Conservation (phyloP, 2,888 invertebrate species). For the Thymelicus acteon region DNA sequence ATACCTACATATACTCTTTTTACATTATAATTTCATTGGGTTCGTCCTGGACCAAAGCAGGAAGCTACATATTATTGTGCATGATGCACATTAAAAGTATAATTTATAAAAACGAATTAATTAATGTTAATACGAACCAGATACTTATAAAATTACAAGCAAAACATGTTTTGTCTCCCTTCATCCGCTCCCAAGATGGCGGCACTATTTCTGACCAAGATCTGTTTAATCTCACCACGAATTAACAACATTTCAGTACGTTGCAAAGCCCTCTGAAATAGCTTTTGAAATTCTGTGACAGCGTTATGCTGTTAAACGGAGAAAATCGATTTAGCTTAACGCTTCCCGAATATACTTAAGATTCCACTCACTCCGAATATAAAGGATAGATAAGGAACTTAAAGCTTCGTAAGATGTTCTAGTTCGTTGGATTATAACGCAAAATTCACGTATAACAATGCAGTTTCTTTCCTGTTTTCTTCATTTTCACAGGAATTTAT, state of each 20-base stretch:
- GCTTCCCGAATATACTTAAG: constrained; percentile 35
- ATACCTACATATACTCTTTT: too few relatives aligned
- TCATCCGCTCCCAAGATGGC: constrained; percentile 7
- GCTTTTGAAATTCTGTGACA: constrained; percentile 36
- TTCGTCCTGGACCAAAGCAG: background rate
- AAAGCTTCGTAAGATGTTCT: constrained; percentile 27
- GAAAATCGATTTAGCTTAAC: constrained; percentile 39
- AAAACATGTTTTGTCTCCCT: background rate
- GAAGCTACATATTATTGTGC: background rate
- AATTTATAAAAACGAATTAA: background rate
- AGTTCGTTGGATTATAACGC: constrained; percentile 6
- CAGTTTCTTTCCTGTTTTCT: background rate
- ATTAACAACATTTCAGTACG: constrained; percentile 36
- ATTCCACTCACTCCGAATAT: constrained; percentile 33
- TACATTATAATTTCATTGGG: too few relatives aligned
- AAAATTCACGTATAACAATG: background rate
- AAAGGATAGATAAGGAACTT: constrained; percentile 36
- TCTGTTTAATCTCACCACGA: constrained; percentile 30
- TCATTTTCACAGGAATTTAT: background rate
- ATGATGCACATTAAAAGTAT: background rate
- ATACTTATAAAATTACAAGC: background rate
- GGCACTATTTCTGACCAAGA: constrained; percentile 19
- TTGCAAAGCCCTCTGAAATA: constrained; percentile 36
- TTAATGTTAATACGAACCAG: background rate
- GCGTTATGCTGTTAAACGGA: constrained; percentile 37